A percentile compares a stretch with the other conserved stretches of the same genome.
Evolutionary conservation across 2,113 vertebrate species (phyloP).

Genomic region (Merops nubicus): DNA sequence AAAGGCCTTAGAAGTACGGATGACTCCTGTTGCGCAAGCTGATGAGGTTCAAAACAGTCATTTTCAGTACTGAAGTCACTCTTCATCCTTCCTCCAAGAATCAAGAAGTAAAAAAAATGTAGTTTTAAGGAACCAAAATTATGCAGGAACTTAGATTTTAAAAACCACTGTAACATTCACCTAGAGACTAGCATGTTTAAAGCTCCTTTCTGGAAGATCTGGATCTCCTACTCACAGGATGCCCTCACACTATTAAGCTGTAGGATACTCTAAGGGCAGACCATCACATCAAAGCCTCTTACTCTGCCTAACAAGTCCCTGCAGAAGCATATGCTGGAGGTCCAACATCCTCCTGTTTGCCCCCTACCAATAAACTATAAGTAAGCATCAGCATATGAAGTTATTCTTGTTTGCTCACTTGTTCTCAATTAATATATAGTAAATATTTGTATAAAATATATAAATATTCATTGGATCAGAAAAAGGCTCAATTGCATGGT

Average conservation of each 20-base stretch:
- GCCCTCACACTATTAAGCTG: background rate
- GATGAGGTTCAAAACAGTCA: background rate
- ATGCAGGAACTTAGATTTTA: background rate
- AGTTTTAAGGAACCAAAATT: background rate
- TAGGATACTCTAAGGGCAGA: background rate
- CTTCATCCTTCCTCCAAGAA: background rate
- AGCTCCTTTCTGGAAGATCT: background rate
- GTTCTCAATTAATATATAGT: constrained; percentile 35
- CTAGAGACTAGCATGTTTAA: background rate
- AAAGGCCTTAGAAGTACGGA: background rate
- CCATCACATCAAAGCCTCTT: background rate
- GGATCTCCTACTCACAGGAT: background rate
- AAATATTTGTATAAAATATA: constrained; percentile 52
- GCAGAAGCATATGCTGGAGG: background rate
- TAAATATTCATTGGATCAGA: constrained; percentile 43
- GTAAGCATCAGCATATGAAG: constrained; percentile 10
- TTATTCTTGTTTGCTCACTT: constrained; percentile 32
- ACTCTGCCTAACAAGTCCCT: background rate
- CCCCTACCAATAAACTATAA: background rate
- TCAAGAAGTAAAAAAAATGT: background rate
- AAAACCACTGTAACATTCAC: background rate
- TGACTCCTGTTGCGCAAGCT: background rate
- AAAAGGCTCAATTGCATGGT: constrained; percentile 1
- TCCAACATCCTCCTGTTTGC: background rate
- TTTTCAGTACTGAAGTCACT: background rate